These are phyloP conservation scores for Abscondita cerata DNA, from an alignment of 2,888 invertebrate species.

Conservation along the genomic window DNA sequence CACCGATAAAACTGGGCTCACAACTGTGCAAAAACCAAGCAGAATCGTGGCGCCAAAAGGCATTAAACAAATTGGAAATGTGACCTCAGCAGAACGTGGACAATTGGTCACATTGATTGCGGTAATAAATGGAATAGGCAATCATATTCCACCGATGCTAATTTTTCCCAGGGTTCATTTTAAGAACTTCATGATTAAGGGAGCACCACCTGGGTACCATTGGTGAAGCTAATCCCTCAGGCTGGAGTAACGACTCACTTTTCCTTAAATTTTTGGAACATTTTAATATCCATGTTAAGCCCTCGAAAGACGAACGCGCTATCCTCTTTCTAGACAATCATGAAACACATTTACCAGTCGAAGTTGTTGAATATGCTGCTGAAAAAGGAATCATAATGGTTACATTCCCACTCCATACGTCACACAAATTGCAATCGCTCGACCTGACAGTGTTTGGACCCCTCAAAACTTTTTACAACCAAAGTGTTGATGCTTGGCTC, in stretches of 20 bases:
- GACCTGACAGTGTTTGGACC: slow-evolving; percentile 4
- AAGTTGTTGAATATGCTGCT: too few relatives aligned
- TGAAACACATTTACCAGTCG: too few relatives aligned
- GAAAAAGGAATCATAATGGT: too few relatives aligned
- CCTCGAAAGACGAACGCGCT: not conserved
- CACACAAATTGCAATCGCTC: not conserved
- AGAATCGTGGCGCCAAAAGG: too few relatives aligned
- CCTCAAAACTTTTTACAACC: slow-evolving; percentile 13
- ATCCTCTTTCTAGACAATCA: not conserved
- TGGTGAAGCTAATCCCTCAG: not conserved
- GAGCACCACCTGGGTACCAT: slow-evolving; percentile 10
- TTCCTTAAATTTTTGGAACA: slow-evolving; percentile 12
- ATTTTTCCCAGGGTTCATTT: slow-evolving; percentile 12
- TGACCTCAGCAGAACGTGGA: too few relatives aligned
- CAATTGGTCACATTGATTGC: too few relatives aligned
- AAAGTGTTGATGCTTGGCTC: slow-evolving; percentile 12
- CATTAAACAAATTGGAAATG: too few relatives aligned
- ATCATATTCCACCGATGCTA: not conserved
- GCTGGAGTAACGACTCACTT: slow-evolving; percentile 7
- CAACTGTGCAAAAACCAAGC: too few relatives aligned
- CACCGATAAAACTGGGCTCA: too few relatives aligned
- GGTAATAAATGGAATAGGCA: too few relatives aligned
- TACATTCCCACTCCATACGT: slow-evolving; percentile 14
- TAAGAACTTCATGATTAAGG: slow-evolving; percentile 5
- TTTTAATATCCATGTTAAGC: slow-evolving; percentile 4